Evolutionary conservation across 1,140 invertebrate genomes (phyloP), one percentile per base, ranked within the genome.

Genomic region (Camponotus floridanus): DNA sequence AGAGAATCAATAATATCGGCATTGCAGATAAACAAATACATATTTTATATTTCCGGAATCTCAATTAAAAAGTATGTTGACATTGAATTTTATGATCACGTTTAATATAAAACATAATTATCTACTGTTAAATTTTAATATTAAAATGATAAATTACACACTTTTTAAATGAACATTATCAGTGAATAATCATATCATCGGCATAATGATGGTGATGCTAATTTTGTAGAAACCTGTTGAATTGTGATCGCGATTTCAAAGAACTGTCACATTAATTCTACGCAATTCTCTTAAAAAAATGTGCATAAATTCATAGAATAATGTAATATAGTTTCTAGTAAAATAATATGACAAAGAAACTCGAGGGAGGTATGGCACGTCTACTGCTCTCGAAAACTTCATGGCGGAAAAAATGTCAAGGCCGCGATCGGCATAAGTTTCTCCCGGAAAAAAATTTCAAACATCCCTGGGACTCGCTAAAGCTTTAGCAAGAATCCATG

Each of bases 71-170:
- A 45, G 15, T 64, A 67, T 15, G 13, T 9, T 33, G 57, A 62
- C 21, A 18, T 70, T 26, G 26, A 26, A 26, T 26, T 88, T 65
- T 62, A 21, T 2, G 42, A 88, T 42, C 7, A 57, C 71, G 70
- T 89, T 89, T 76, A 78, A 74, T 71, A 45, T 65, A 42, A 7
- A 15, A n/a, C 33, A 67, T 64, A 71, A 85, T 87, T 88, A 79
- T 88, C 86, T 45, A 33, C 45, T 39, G 76, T 81, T 86, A 76
- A 42, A 90, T 70, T 45, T n/a, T 59, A 84, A 39, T 42, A 42
- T 89, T 88, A 83, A 90, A 81, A 81, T 62, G 7, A 85, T 91
- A 88, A 90, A 88, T 91, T 91, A 88, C 80, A 73, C 81, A 81
- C 26, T 62, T 81, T 91, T 76, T 83, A 71, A 87, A 90, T 78